These are phyloP conservation scores for Brachyptera putata DNA, from an alignment of 2,888 invertebrate genomes.

Conservation along the genomic window DNA sequence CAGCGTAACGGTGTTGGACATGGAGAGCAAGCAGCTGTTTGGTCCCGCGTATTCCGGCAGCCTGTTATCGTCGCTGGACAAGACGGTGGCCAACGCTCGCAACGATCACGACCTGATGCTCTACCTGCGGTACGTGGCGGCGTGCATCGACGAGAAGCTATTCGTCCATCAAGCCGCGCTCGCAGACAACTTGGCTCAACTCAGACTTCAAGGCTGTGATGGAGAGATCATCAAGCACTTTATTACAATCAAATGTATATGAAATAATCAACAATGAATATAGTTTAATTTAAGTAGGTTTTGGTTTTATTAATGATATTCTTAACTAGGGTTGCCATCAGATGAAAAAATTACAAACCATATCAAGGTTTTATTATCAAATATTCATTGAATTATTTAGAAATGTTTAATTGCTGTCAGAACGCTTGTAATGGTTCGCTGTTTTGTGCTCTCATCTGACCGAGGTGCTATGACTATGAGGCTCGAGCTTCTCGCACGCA, in stretches of 20 bases:
- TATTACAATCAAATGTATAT: constrained; percentile 9
- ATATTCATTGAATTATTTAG: no score
- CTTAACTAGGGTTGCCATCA: no score
- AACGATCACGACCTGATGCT: constrained; percentile 36
- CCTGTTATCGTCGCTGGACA: constrained; percentile 29
- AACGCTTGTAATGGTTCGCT: no score
- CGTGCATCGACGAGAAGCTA: constrained; percentile 36
- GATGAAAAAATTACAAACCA: no score
- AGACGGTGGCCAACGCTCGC: constrained; percentile 20
- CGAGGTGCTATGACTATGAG: no score
- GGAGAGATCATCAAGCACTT: constrained; percentile 32
- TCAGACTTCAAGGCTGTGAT: constrained; percentile 33
- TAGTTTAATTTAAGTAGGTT: no score
- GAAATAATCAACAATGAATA: no score
- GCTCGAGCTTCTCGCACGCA: no score
- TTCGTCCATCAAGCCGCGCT: constrained; percentile 35
- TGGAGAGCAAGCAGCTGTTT: constrained; percentile 35
- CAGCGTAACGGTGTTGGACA: constrained; percentile 36
- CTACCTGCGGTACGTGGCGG: constrained; percentile 35
- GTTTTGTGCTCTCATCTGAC: no score
- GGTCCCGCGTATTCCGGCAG: constrained; percentile 38
- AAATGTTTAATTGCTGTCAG: no score
- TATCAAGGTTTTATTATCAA: no score
- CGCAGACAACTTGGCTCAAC: constrained; percentile 12
- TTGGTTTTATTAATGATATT: no score